A percentile compares a stretch with the other conserved stretches of the same genome.
These are phyloP conservation scores for Thumatha senex DNA, from an alignment of 2,888 invertebrate species.

Conservation along the genomic window DNA sequence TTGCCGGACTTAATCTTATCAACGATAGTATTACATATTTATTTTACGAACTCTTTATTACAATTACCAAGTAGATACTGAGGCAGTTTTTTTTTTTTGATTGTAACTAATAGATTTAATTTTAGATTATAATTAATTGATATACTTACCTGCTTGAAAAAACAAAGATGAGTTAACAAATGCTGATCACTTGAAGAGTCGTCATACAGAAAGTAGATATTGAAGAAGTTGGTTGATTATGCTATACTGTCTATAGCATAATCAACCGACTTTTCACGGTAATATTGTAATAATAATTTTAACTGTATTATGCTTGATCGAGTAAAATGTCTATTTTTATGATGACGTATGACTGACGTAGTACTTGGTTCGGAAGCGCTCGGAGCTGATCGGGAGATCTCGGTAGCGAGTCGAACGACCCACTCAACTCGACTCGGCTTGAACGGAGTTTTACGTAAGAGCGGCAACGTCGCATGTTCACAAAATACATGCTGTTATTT, in stretches of 20 bases:
- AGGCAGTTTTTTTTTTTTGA: too few relatives aligned
- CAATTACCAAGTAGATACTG: neutral
- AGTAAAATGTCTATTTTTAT: conserved; percentile 35
- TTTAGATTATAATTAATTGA: too few relatives aligned
- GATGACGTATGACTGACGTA: conserved; percentile 53
- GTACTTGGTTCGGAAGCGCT: conserved; percentile 41
- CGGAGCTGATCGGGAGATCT: conserved; percentile 48
- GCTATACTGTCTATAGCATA: too few relatives aligned
- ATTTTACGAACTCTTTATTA: neutral
- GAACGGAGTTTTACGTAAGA: conserved; percentile 43
- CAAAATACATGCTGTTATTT: conserved; percentile 24
- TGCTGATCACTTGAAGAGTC: neutral
- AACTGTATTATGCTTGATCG: conserved; percentile 10
- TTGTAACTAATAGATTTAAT: too few relatives aligned
- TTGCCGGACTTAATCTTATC: conserved; percentile 1
- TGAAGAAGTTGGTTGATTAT: too few relatives aligned
- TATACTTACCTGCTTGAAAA: too few relatives aligned
- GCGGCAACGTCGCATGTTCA: conserved; percentile 69
- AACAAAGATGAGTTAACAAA: too few relatives aligned
- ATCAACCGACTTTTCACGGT: too few relatives aligned
- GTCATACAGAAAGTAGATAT: too few relatives aligned
- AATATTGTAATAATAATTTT: too few relatives aligned
- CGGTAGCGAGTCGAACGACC: conserved; percentile 53
- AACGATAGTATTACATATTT: neutral
- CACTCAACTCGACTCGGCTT: conserved; percentile 45